A percentile compares a stretch with the other conserved stretches of the same genome.
Conservation (phyloP, 2,113 vertebrate species). For the Sula dactylatra region DNA sequence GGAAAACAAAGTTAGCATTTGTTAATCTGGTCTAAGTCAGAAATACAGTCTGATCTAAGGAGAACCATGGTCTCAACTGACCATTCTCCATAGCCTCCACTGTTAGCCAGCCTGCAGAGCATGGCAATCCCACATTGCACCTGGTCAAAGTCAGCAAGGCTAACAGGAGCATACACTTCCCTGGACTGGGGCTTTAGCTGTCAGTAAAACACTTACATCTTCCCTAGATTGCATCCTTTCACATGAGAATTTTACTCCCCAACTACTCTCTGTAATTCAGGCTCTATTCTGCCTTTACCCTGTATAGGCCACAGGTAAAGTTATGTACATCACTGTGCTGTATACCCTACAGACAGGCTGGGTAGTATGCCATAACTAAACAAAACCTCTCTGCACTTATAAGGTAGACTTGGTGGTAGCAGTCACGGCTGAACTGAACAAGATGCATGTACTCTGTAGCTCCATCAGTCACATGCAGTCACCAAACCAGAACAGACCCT, state of each 20-base stretch:
- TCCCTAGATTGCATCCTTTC: neutral
- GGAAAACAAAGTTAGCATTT: neutral
- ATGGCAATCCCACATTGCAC: no score
- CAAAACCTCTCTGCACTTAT: neutral
- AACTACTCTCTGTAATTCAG: neutral
- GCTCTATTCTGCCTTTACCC: neutral
- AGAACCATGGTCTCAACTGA: neutral
- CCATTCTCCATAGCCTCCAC: neutral
- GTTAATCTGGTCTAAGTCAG: neutral
- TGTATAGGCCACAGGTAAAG: neutral
- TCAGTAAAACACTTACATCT: neutral
- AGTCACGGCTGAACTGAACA: neutral
- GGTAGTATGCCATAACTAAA: neutral
- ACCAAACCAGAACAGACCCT: neutral
- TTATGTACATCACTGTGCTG: neutral
- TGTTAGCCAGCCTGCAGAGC: neutral
- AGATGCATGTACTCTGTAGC: neutral
- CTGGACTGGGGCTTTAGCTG: neutral
- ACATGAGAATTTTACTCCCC: neutral
- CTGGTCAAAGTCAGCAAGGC: no score
- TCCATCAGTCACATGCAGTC: neutral
- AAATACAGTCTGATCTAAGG: neutral
- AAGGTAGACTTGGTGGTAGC: neutral
- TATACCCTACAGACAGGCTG: neutral
- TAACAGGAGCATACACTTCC: neutral